Percentiles rank a stretch among this genome's conserved stretches.
Evolutionary conservation across 2,888 invertebrate genomes (phyloP).

Genomic region (Ectropis crepuscularia): DNA sequence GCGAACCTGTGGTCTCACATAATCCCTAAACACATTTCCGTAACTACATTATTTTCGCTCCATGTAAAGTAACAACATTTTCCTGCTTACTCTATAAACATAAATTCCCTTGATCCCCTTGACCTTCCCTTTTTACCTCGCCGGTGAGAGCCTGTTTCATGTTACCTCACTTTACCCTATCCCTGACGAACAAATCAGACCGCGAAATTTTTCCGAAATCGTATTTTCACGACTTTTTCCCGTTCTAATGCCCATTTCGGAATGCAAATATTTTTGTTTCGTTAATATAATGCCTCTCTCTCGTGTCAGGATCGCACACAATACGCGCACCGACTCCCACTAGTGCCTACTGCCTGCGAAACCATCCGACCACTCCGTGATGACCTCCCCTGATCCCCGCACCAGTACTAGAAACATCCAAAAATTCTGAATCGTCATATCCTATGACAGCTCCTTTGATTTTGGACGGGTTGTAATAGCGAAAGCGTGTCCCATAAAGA

Average conservation of each 20-base stretch:
- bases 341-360: slow-evolving; percentile 55
- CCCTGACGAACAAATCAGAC: slow-evolving; percentile 38
- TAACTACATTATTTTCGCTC: slow-evolving; percentile 27
- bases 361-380: slow-evolving; percentile 52
- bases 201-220: slow-evolving; percentile 39
- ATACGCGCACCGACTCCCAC: slow-evolving; percentile 57
- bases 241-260: slow-evolving; percentile 46
- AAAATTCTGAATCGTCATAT: slow-evolving; percentile 49
- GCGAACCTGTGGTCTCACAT: slow-evolving; percentile 16
- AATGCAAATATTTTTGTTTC: slow-evolving; percentile 60
- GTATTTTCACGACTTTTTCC: slow-evolving; percentile 42
- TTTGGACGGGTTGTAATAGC: slow-evolving; percentile 70
- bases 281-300: slow-evolving; percentile 61
- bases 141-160: slow-evolving; percentile 36
- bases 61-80: slow-evolving; percentile 30
- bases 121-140: slow-evolving; percentile 34
- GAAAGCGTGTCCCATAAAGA: slow-evolving; percentile 78
- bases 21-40: slow-evolving; percentile 19
- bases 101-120: slow-evolving; percentile 34
- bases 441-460: slow-evolving; percentile 59
- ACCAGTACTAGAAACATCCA: slow-evolving; percentile 47
- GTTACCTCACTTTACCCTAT: slow-evolving; percentile 35
- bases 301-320: slow-evolving; percentile 63
- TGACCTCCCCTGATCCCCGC: slow-evolving; percentile 45
- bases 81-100: slow-evolving; percentile 31